These are phyloP conservation scores for Rhopalosiphum nymphaeae DNA, from an alignment of 2,888 invertebrate species.

Conservation along the genomic window DNA sequence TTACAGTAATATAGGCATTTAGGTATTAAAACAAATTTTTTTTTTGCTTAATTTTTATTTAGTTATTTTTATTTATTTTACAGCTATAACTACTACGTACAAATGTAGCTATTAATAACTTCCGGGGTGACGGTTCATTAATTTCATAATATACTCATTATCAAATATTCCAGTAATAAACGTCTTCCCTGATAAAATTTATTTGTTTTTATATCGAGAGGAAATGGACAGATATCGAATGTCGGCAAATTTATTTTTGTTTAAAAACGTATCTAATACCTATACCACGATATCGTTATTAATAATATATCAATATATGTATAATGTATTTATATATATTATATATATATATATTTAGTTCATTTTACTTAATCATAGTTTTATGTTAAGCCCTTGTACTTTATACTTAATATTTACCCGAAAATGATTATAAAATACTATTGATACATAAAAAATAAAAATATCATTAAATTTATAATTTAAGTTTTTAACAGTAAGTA, in stretches of 20 bases:
- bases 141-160: conserved; percentile 30
- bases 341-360: neutral
- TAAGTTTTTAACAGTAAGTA: neutral
- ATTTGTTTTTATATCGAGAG: neutral
- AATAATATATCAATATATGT: neutral
- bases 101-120: neutral
- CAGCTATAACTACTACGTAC: neutral
- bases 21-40: neutral
- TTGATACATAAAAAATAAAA: neutral
- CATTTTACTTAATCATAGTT: neutral
- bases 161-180: conserved; percentile 23
- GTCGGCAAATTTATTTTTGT: neutral
- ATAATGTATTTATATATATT: neutral
- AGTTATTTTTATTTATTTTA: neutral
- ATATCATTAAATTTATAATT: neutral
- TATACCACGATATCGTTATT: neutral
- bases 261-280: neutral
- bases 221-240: neutral
- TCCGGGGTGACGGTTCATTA: neutral
- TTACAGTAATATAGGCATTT: neutral
- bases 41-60: neutral
- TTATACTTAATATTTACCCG: neutral
- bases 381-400: neutral
- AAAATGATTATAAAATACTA: neutral
- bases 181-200: neutral